Evolutionary conservation across 2,888 invertebrate genomes (phyloP), one percentile per base, ranked within the genome.

Genomic region (Netelia virgata): DNA sequence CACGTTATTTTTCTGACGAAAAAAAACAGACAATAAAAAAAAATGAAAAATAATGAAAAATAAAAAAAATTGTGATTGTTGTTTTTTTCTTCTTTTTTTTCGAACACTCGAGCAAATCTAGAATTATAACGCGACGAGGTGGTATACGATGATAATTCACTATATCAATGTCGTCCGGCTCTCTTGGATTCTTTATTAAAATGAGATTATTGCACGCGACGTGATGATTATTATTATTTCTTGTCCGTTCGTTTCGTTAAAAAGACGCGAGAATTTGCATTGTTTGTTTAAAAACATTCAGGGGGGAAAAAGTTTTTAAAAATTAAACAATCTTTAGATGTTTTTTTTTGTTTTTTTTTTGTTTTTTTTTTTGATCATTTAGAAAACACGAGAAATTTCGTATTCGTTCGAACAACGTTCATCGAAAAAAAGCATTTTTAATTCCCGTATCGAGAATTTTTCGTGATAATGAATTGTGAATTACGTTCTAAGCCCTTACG

Each of bases 41-140:
- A 6, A 14, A 14, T 47, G 47, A 14, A 3, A 11, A 10, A 47
- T 47, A n/a, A n/a, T 28, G 2, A 3, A 28, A 28, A 28, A 28
- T 28, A 0, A 3, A 3, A 14, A 14, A 47, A 14, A 47, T 47
- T 14, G 47, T 36, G 5, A 23, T 47, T 47, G 47, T 14, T 47
- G 11, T 47, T 1, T 10, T 47, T 47, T 47, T 57, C 6, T 14
- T 57, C 16, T 18, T 41, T 47, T 47, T 73, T 73, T 63, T 47
- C 50, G 28, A 61, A 73, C 73, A 73, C 73, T 59, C 73, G 73
- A 73, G 61, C 23, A 23, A 61, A 50, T 43, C 50, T 43, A 59
- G 59, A 73, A 61, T 3, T 11, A 55, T 70, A 16, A 20, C 59
- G 61, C 6, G 18, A 43, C 16, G 36, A 47, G 28, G 61, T 23